phyloP scores from a whole-genome alignment of 2,113 vertebrate genomes.

The Gymnarchus niloticus region DNA sequence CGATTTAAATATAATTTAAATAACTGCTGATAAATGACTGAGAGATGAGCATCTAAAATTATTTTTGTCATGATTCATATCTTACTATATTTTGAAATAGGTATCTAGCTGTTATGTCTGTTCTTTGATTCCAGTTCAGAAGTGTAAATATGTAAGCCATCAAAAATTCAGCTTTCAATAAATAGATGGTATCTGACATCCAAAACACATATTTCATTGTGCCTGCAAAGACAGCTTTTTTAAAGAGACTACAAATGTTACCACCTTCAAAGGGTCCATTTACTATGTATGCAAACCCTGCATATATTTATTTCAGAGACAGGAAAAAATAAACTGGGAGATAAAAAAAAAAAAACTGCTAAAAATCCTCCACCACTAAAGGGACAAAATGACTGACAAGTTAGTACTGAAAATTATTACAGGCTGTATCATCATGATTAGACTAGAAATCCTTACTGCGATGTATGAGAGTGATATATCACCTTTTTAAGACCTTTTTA shows the following conservation, averaged over 20 bases:
- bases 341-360: neutral
- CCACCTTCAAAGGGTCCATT: neutral
- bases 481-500: neutral
- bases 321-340: neutral
- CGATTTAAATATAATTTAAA: neutral
- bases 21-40: neutral
- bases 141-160: neutral
- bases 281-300: neutral
- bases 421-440: neutral
- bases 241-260: neutral
- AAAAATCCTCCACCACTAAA: neutral
- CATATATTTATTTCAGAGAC: neutral
- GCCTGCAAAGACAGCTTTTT: neutral
- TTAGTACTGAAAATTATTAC: neutral
- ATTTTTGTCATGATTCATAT: neutral
- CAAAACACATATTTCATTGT: neutral
- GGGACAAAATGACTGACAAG: neutral
- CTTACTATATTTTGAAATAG: neutral
- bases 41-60: neutral
- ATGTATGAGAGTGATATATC: neutral
- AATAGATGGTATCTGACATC: neutral
- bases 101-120: neutral
- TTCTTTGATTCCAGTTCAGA: constrained; percentile 10
- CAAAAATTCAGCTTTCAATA: constrained; percentile 18
- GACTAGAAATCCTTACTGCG: neutral